Evolutionary conservation across 2,113 vertebrate genomes (phyloP), one percentile per base, ranked within the genome.

Genomic region (Austrofundulus limnaeus): DNA sequence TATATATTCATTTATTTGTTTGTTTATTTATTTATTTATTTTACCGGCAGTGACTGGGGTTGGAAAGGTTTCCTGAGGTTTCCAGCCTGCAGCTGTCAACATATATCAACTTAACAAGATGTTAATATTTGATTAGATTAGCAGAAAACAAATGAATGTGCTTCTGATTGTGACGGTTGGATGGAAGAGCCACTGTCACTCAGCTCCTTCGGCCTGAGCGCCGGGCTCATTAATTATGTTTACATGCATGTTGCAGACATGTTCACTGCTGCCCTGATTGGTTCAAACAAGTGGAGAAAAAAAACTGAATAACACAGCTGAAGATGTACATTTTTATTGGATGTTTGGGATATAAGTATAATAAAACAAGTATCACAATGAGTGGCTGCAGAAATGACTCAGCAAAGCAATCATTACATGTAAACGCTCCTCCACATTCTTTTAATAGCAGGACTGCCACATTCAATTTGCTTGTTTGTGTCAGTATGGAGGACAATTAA

Each of bases 401-500:
- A 54, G 52, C 14, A 20, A 55, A 54, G 39, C 5, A 34, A 17
- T 56, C 19, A 52, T 39, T n/a, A 39, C 39, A 43, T 19, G 23
- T 17, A 7, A 74, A 24, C 46, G 24, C 17, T 25, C 31, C 51
- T 63, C 16, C 16, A 24, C 43, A 15, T 41, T 41, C 14, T 54
- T 25, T 25, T 57, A 43, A 61, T 28, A 1, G 16, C 55, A 28
- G 25, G 20, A 3, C 19, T 46, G 52, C 60, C 37, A 16, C 55
- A 38, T 39, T 41, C 19, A 56, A 12, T 78, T 70, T 54, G 13
- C 45, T 42, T 9, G 25, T 61, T 25, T 63, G 48, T 5, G 7
- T 37, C 72, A 28, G 39, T 23, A 69, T 16, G 21, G 28, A 60
- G 38, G 45, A 38, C 23, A 59, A 69, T 82, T 66, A 75, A 59